These are phyloP conservation scores for Danionella cerebrum DNA, from an alignment of 2,113 vertebrate species.

Conservation along the genomic window DNA sequence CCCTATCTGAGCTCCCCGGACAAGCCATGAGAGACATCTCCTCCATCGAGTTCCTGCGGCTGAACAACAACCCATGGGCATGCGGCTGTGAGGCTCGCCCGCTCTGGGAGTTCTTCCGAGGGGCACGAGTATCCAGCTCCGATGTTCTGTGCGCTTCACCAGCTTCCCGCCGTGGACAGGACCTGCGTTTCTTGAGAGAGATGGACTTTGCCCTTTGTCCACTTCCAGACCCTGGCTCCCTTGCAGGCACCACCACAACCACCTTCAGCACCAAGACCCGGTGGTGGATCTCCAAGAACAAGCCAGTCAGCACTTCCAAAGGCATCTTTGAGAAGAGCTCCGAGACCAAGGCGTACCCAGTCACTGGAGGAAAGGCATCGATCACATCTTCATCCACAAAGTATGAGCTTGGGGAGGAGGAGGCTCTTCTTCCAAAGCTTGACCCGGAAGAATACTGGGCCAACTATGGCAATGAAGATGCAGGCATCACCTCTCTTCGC, in stretches of 20 bases:
- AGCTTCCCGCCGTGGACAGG: slow-evolving; percentile 70
- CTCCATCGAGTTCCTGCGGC: slow-evolving; percentile 87
- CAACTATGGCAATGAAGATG: slow-evolving; percentile 76
- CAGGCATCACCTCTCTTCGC: slow-evolving; percentile 61
- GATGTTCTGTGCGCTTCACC: slow-evolving; percentile 82
- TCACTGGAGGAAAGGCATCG: slow-evolving; percentile 52
- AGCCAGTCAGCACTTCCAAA: slow-evolving; percentile 78
- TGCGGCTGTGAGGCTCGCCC: slow-evolving; percentile 88
- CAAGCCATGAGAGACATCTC: slow-evolving; percentile 81
- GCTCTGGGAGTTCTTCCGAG: slow-evolving; percentile 90
- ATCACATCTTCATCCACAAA: slow-evolving; percentile 62
- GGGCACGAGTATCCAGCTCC: slow-evolving; percentile 80
- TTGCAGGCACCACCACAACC: slow-evolving; percentile 68
- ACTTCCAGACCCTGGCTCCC: slow-evolving; percentile 69
- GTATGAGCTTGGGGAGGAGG: slow-evolving; percentile 69
- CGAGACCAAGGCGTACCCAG: slow-evolving; percentile 72
- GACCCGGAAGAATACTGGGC: slow-evolving; percentile 77
- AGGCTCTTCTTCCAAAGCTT: slow-evolving; percentile 68
- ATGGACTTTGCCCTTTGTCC: slow-evolving; percentile 81
- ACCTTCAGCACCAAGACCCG: slow-evolving; percentile 77
- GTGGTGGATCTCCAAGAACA: slow-evolving; percentile 78
- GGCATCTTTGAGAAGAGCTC: slow-evolving; percentile 69
- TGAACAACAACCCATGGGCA: slow-evolving; percentile 93
- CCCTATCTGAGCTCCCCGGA: slow-evolving; percentile 79
- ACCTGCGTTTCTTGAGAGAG: slow-evolving; percentile 81